Conservation (phyloP, 2,797 vertebrate species). For the Melanotaenia pygmaea region DNA sequence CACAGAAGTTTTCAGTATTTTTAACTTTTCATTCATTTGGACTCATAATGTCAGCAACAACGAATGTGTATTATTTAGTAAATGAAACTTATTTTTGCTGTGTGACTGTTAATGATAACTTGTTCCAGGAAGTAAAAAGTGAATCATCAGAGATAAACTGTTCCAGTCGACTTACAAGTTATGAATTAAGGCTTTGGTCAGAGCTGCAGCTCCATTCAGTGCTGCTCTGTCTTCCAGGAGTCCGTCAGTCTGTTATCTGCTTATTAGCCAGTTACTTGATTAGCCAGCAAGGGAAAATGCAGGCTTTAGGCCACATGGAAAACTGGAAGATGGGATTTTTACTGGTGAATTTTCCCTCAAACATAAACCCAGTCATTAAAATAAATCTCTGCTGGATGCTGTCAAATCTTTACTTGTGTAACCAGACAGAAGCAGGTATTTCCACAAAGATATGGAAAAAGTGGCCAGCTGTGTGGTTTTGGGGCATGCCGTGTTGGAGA, state of each 20-base stretch:
- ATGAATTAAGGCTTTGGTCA: slow-evolving; percentile 36
- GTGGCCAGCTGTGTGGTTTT: no score
- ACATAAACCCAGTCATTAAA: slow-evolving; percentile 63
- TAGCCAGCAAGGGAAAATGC: slow-evolving; percentile 62
- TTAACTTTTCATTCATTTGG: not conserved
- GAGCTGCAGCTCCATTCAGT: slow-evolving; percentile 55
- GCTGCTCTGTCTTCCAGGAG: slow-evolving; percentile 42
- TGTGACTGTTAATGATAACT: slow-evolving; percentile 9
- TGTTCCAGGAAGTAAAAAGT: slow-evolving; percentile 62
- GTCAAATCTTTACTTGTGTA: slow-evolving; percentile 31
- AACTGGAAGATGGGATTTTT: slow-evolving; percentile 65
- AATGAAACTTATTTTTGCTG: not conserved
- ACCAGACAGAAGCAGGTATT: slow-evolving; percentile 20
- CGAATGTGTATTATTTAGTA: not conserved
- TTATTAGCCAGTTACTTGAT: slow-evolving; percentile 74
- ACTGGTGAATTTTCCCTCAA: slow-evolving; percentile 56
- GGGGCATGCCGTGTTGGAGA: no score
- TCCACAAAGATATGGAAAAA: not conserved
- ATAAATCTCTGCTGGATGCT: slow-evolving; percentile 54
- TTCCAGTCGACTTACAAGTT: slow-evolving; percentile 41
- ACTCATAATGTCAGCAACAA: slow-evolving; percentile 8
- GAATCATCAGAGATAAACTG: slow-evolving; percentile 56
- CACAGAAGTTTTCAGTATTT: not conserved
- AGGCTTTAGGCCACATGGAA: slow-evolving; percentile 55
- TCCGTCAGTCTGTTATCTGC: slow-evolving; percentile 65